Base-by-base conservation (phyloP, 2,797 vertebrate species). In the Enteromius argenteus region DNA sequence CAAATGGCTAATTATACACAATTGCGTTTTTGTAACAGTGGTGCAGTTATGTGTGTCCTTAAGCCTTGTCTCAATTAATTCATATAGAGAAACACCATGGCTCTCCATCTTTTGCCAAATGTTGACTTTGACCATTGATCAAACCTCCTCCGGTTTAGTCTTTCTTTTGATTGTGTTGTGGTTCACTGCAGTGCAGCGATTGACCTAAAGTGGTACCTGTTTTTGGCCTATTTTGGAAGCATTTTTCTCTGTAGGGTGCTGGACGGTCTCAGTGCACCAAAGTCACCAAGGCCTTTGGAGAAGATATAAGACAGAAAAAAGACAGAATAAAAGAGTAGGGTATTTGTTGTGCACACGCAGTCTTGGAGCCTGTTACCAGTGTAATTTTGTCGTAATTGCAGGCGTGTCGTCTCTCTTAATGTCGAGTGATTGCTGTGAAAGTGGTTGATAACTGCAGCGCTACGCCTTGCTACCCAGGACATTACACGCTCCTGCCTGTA, bases 401-500 rank as follows among this genome's bases (percentile, higher is more conserved):
- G 64, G 74, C 73, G 62, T 86, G 75, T 84, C 53, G 79, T 76
- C 44, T 39, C 72, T 83, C 67, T 85, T 86, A 89, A 90, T 82
- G 76, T 85, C 42, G 3, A 69, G 67, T 87, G 84, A 89, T 88
- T 85, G 82, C 86, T 80, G 83, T 86, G 86, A 85, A 88, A 87
- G 89, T 87, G 80, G 79, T 76, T 82, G 67, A 87, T 88, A 88
- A 88, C 80, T 88, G 84, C 85, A 68, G 86, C 3, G 58, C 82
- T 71, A 85, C 46, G 80, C 67, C 85, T 83, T 86, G 77, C 66
- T 85, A 64, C 73, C 68, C 68, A 71, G 64, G 83, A 79, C 80
- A 87, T 88, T 89, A 79, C 84, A 86, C 37, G 60, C 79, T 72
- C 32, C 66, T 83, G 64, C 72, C 71, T 84, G 84, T 85, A 81